phyloP scores from a whole-genome alignment of 2,888 invertebrate species.

The Scaptomyza tumidula region DNA sequence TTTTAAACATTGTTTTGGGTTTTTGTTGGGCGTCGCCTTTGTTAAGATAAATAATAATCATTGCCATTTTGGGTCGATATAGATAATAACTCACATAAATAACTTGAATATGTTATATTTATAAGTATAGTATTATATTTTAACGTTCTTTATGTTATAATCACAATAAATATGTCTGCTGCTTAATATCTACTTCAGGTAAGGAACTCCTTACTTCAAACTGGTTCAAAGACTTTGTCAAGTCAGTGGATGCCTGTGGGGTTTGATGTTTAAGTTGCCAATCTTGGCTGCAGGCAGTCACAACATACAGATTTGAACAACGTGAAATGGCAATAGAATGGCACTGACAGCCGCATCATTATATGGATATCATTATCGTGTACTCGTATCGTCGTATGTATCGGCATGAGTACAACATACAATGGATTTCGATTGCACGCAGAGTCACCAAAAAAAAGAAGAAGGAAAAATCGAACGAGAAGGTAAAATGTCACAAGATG shows the following conservation, averaged over 20 bases:
- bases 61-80: conserved; percentile 21
- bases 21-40: conserved; percentile 15
- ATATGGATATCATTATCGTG: conserved; percentile 81
- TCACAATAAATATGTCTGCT: neutral
- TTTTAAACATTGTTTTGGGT: conserved; percentile 31
- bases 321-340: conserved; percentile 63
- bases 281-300: conserved; percentile 7
- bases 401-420: conserved; percentile 49
- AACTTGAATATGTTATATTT: neutral
- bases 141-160: neutral
- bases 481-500: conserved; percentile 77
- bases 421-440: conserved; percentile 52
- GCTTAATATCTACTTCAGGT: conserved; percentile 13
- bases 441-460: conserved; percentile 24
- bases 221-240: conserved; percentile 21
- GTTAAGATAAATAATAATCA: neutral
- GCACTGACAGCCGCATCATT: conserved; percentile 83
- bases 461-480: conserved; percentile 18
- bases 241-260: conserved; percentile 1
- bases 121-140: neutral
- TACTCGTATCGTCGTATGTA: conserved; percentile 74
- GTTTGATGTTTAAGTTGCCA: conserved; percentile 11
- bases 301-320: conserved; percentile 7
- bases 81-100: neutral
- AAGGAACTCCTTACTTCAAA: conserved; percentile 15